Conservation (phyloP, 2,888 invertebrate species). For the Drosophila mettleri region DNA sequence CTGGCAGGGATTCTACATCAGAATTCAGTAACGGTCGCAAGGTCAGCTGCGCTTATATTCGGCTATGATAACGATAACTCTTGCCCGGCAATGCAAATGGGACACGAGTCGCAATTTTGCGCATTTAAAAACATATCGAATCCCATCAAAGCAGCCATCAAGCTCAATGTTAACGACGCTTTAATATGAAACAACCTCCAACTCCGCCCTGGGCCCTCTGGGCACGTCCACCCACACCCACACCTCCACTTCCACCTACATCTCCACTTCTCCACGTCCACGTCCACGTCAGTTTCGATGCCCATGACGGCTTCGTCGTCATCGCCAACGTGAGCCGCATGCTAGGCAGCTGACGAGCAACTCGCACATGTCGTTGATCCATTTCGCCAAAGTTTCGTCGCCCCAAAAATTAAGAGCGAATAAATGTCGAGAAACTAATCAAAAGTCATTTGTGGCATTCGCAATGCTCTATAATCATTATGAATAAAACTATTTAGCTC, state of each 20-base stretch:
- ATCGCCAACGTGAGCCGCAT: slow-evolving; percentile 70
- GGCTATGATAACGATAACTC: slow-evolving; percentile 76
- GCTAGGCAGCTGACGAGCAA: slow-evolving; percentile 46
- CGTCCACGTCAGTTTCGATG: slow-evolving; percentile 55
- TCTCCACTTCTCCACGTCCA: slow-evolving; percentile 12
- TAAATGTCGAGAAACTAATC: slow-evolving; percentile 32
- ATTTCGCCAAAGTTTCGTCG: slow-evolving; percentile 71
- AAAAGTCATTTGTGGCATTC: slow-evolving; percentile 18
- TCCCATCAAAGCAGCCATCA: slow-evolving; percentile 68
- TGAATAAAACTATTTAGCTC: neutral
- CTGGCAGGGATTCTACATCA: slow-evolving; percentile 66
- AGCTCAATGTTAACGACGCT: slow-evolving; percentile 77
- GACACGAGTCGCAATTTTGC: slow-evolving; percentile 68
- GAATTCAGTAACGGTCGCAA: slow-evolving; percentile 82
- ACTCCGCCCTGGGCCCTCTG: slow-evolving; percentile 13
- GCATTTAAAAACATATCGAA: slow-evolving; percentile 74
- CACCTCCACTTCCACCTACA: neutral
- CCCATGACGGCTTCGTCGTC: slow-evolving; percentile 59
- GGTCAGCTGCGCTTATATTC: slow-evolving; percentile 50
- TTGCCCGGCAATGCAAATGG: slow-evolving; percentile 63
- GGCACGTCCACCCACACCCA: slow-evolving; percentile 21
- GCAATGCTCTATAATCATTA: slow-evolving; percentile 42
- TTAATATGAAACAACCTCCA: slow-evolving; percentile 63
- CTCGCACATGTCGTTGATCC: slow-evolving; percentile 70
- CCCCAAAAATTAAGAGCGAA: slow-evolving; percentile 54